Percentiles rank a stretch among this genome's conserved stretches.
These are phyloP conservation scores for Sciaenops ocellatus DNA, from an alignment of 2,797 vertebrate genomes.

Conservation along the genomic window DNA sequence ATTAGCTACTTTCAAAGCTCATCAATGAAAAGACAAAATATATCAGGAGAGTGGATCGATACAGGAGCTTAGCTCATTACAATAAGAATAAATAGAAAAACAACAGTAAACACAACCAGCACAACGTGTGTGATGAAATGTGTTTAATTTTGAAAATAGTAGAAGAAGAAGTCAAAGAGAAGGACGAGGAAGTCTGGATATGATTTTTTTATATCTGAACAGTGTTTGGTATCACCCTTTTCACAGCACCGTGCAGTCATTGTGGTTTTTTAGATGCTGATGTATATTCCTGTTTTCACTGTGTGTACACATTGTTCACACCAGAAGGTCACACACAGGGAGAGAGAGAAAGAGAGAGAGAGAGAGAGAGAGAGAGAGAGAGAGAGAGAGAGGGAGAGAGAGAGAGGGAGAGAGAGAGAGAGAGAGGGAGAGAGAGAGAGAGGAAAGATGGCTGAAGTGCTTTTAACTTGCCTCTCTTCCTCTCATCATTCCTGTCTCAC, in stretches of 20 bases:
- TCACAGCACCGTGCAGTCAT: not conserved
- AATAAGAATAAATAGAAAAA: too few relatives aligned
- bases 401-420: slow-evolving; percentile 17
- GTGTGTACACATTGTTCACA: slow-evolving; percentile 34
- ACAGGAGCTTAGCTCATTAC: too few relatives aligned
- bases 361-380: not conserved
- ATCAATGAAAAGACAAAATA: too few relatives aligned
- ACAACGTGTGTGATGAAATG: too few relatives aligned
- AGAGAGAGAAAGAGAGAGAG: slow-evolving; percentile 8
- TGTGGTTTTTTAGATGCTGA: slow-evolving; percentile 4
- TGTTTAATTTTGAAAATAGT: too few relatives aligned
- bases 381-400: slow-evolving; percentile 19
- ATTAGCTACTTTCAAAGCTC: not conserved
- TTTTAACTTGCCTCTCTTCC: slow-evolving; percentile 56
- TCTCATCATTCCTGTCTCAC: slow-evolving; percentile 35
- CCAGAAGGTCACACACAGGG: slow-evolving; percentile 50
- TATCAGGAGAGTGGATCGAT: too few relatives aligned
- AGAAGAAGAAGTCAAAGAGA: too few relatives aligned
- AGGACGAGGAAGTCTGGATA: too few relatives aligned
- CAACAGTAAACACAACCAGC: too few relatives aligned
- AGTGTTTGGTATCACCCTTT: not conserved
- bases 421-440: slow-evolving; percentile 2
- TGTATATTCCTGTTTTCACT: slow-evolving; percentile 20
- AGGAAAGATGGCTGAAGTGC: slow-evolving; percentile 46
- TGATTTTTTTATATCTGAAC: too few relatives aligned